phyloP scores from a whole-genome alignment of 2,113 vertebrate genomes.

The Charina bottae region DNA sequence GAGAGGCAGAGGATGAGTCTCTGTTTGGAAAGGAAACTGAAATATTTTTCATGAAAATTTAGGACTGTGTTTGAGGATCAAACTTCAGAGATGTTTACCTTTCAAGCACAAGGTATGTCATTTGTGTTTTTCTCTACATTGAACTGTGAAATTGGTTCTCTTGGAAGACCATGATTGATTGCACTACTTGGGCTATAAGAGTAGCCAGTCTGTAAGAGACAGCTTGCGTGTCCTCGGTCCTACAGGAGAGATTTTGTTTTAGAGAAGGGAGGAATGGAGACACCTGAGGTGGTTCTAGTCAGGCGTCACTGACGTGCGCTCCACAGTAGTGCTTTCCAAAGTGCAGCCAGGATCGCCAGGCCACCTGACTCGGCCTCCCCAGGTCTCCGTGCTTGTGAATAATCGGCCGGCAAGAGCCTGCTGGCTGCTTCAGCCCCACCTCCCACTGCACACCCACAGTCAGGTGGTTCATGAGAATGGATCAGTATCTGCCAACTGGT shows the following conservation, averaged over 20 bases:
- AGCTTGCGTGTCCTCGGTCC: not conserved
- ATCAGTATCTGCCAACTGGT: not conserved
- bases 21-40: constrained; percentile 19
- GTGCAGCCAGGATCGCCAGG: not conserved
- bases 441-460: not conserved
- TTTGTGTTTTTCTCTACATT: not conserved
- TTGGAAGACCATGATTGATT: not conserved
- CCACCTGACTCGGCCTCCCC: not conserved
- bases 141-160: not conserved
- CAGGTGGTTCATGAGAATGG: not conserved
- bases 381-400: not conserved
- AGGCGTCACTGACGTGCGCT: not conserved
- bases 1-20: not conserved
- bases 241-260: accelerated
- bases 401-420: not conserved
- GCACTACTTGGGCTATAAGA: not conserved
- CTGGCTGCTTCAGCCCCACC: not conserved
- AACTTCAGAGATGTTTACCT: constrained; percentile 94
- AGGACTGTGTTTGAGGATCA: constrained; percentile 96
- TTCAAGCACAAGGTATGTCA: constrained; percentile 95
- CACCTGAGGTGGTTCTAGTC: not conserved
- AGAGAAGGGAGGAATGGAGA: not conserved
- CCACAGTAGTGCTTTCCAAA: not conserved
- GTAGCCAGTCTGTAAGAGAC: not conserved
- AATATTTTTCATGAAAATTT: constrained; percentile 39